A percentile compares a stretch with the other conserved stretches of the same genome.
These are phyloP conservation scores for Drosophila meridionalis DNA, from an alignment of 2,888 invertebrate species.

Conservation along the genomic window DNA sequence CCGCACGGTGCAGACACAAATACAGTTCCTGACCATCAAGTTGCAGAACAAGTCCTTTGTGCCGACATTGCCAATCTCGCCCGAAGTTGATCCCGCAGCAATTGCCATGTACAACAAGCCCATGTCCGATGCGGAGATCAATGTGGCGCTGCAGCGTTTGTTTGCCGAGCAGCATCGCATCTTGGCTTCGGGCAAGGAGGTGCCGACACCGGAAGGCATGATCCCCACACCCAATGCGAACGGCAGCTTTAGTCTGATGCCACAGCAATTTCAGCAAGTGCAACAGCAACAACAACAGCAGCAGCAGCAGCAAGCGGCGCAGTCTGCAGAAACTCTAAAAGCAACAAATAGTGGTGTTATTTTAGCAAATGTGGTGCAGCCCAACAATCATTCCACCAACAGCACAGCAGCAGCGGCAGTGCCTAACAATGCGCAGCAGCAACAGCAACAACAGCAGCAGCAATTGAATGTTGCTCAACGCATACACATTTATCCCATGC, in stretches of 20 bases:
- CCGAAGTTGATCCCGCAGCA: slow-evolving; percentile 83
- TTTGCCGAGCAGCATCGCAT: slow-evolving; percentile 90
- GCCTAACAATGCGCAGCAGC: slow-evolving; percentile 81
- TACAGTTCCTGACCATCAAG: slow-evolving; percentile 88
- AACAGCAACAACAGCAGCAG: slow-evolving; percentile 82
- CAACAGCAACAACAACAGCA: slow-evolving; percentile 50
- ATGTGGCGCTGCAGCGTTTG: slow-evolving; percentile 87
- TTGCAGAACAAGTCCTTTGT: slow-evolving; percentile 85
- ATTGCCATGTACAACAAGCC: slow-evolving; percentile 84
- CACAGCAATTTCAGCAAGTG: slow-evolving; percentile 65
- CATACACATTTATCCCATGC: slow-evolving; percentile 84
- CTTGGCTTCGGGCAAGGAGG: slow-evolving; percentile 89
- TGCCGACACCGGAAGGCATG: slow-evolving; percentile 86
- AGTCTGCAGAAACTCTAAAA: slow-evolving; percentile 52
- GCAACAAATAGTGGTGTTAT: slow-evolving; percentile 52
- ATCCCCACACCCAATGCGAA: slow-evolving; percentile 84
- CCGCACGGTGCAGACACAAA: slow-evolving; percentile 89
- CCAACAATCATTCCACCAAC: slow-evolving; percentile 83
- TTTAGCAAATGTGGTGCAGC: slow-evolving; percentile 84
- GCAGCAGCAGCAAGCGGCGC: slow-evolving; percentile 49
- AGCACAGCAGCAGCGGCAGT: slow-evolving; percentile 45
- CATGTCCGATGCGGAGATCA: slow-evolving; percentile 86
- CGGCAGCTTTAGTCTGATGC: slow-evolving; percentile 73
- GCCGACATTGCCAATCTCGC: slow-evolving; percentile 81
- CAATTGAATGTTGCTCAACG: slow-evolving; percentile 73